Evolutionary conservation across 2,888 invertebrate species (phyloP).

Genomic region (Caenorhabditis sp.): DNA sequence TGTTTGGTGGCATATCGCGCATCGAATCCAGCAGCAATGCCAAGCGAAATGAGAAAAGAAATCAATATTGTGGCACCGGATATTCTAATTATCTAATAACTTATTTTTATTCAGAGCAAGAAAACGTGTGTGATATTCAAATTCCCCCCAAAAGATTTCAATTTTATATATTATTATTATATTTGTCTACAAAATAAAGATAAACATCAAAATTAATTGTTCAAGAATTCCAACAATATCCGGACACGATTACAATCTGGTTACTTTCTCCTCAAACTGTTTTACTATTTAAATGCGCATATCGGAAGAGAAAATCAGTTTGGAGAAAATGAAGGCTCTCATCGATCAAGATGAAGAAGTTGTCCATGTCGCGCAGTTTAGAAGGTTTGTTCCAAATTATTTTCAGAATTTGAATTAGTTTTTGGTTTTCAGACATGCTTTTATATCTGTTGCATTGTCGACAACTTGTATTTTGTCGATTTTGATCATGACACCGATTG

Average conservation of each 20-base stretch:
- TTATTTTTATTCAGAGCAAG: slow-evolving; percentile 7
- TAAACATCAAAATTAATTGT: not conserved
- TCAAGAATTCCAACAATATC: not conserved
- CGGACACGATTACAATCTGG: not conserved
- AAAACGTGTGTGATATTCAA: slow-evolving; percentile 17
- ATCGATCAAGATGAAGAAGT: not conserved
- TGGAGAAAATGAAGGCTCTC: not conserved
- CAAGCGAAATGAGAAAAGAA: slow-evolving; percentile 23
- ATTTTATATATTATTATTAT: not conserved
- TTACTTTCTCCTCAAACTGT: not conserved
- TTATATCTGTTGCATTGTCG: slow-evolving; percentile 67
- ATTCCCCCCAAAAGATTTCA: not conserved
- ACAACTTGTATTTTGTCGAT: slow-evolving; percentile 69
- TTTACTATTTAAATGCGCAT: not conserved
- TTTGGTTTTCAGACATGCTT: slow-evolving; percentile 50
- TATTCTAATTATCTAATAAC: slow-evolving; percentile 19
- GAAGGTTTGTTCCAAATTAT: not conserved
- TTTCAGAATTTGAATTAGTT: not conserved
- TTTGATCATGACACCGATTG: slow-evolving; percentile 65
- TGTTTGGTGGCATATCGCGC: slow-evolving; percentile 35
- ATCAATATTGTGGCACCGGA: slow-evolving; percentile 33
- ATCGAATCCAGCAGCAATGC: slow-evolving; percentile 4
- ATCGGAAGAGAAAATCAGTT: not conserved
- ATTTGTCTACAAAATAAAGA: not conserved
- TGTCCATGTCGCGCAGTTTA: not conserved